Percentiles rank a stretch among this genome's conserved stretches.
These are phyloP conservation scores for Drosophila sturtevanti DNA, from an alignment of 1,140 invertebrate genomes.

Conservation along the genomic window DNA sequence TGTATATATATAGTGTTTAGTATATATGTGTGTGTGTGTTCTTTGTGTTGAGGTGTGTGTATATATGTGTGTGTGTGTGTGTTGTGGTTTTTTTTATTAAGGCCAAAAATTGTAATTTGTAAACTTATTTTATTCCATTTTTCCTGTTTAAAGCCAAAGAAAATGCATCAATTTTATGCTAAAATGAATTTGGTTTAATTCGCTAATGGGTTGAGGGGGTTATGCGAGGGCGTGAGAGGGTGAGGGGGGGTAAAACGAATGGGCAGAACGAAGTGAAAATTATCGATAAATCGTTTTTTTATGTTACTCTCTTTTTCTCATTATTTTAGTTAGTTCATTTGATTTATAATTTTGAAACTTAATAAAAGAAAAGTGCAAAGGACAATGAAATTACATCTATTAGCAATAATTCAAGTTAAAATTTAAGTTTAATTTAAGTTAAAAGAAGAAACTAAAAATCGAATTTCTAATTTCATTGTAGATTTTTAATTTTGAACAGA, in stretches of 20 bases:
- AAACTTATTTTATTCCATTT: constrained; percentile 50
- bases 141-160: constrained; percentile 7
- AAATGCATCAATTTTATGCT: constrained; percentile 5
- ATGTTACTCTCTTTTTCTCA: background rate
- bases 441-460: too few species aligned
- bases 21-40: constrained; percentile 33
- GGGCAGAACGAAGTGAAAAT: background rate
- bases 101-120: constrained; percentile 66
- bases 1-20: constrained; percentile 71
- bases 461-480: too few species aligned
- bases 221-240: too few species aligned
- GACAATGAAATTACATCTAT: too few species aligned
- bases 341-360: too few species aligned
- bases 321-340: too few species aligned
- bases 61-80: constrained; percentile 21
- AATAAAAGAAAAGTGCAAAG: too few species aligned
- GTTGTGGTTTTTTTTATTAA: constrained; percentile 42
- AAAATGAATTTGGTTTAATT: background rate
- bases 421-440: too few species aligned
- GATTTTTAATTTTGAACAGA: background rate
- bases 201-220: background rate
- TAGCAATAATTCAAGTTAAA: too few species aligned
- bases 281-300: background rate
- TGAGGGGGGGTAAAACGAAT: background rate
- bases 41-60: constrained; percentile 24